These are phyloP conservation scores for Yasuhikotakia modesta DNA, from an alignment of 2,797 vertebrate genomes.

Conservation along the genomic window DNA sequence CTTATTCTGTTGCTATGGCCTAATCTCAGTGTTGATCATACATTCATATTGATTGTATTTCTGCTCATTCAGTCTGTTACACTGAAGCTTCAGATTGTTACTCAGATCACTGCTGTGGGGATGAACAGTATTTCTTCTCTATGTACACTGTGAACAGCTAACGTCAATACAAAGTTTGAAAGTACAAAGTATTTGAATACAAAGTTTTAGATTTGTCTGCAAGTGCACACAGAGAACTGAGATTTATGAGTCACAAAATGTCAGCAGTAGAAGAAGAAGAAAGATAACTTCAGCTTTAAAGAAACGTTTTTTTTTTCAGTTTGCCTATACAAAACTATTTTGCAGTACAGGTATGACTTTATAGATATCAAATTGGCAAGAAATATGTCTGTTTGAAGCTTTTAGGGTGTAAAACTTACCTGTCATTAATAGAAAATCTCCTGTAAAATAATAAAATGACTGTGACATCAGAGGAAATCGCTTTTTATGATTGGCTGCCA, in stretches of 20 bases:
- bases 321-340: neutral
- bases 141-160: neutral
- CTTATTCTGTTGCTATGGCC: neutral
- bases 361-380: neutral
- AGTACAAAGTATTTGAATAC: too few species aligned
- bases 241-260: neutral
- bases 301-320: neutral
- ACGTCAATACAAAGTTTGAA: neutral
- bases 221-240: neutral
- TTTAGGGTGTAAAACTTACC: neutral
- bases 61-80: neutral
- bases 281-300: neutral
- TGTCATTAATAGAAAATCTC: neutral
- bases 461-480: neutral
- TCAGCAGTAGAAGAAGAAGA: neutral
- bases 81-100: neutral
- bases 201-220: neutral
- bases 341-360: neutral
- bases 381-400: too few species aligned
- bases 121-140: neutral
- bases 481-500: neutral
- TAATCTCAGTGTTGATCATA: neutral
- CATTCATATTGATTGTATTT: neutral
- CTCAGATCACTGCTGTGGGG: neutral
- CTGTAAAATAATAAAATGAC: neutral